Percentiles rank a stretch among this genome's conserved stretches.
These are phyloP conservation scores for Patella vulgata DNA, from an alignment of 1,140 invertebrate genomes.

Conservation along the genomic window DNA sequence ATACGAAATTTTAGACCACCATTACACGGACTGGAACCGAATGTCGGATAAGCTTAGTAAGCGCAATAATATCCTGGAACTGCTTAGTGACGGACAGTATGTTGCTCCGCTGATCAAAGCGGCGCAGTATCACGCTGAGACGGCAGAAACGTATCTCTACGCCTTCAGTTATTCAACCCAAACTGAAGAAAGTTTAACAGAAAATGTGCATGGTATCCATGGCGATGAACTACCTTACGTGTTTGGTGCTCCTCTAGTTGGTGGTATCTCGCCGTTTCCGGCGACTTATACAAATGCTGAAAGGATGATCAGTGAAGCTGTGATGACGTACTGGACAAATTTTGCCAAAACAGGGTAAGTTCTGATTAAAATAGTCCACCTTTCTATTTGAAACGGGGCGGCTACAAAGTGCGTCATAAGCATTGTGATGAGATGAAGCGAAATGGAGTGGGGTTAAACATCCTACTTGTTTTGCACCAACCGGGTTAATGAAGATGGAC, in stretches of 20 bases:
- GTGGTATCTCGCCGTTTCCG: conserved; percentile 81
- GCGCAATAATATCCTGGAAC: conserved; percentile 89
- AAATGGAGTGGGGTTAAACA: neutral
- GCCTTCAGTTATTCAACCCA: conserved; percentile 82
- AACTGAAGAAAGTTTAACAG: conserved; percentile 74
- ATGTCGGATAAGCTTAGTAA: conserved; percentile 75
- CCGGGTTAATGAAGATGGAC: too few relatives aligned
- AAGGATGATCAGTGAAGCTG: conserved; percentile 86
- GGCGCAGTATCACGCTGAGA: conserved; percentile 85
- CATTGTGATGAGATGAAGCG: neutral
- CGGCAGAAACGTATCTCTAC: conserved; percentile 59
- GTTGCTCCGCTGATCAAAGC: conserved; percentile 92
- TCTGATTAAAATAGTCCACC: conserved; percentile 4
- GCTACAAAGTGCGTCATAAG: too few relatives aligned
- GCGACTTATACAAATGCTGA: conserved; percentile 91
- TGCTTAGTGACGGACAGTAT: conserved; percentile 87
- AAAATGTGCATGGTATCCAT: conserved; percentile 71
- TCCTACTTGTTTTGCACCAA: too few relatives aligned
- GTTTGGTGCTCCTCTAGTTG: conserved; percentile 88
- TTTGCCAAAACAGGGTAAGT: conserved; percentile 97
- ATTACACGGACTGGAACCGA: conserved; percentile 74
- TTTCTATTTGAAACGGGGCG: too few relatives aligned
- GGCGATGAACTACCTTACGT: conserved; percentile 94
- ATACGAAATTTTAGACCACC: conserved; percentile 95
- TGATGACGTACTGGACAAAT: conserved; percentile 96